Base-by-base conservation (phyloP, 1,140 invertebrate species). In the Drosophila biarmipes region DNA sequence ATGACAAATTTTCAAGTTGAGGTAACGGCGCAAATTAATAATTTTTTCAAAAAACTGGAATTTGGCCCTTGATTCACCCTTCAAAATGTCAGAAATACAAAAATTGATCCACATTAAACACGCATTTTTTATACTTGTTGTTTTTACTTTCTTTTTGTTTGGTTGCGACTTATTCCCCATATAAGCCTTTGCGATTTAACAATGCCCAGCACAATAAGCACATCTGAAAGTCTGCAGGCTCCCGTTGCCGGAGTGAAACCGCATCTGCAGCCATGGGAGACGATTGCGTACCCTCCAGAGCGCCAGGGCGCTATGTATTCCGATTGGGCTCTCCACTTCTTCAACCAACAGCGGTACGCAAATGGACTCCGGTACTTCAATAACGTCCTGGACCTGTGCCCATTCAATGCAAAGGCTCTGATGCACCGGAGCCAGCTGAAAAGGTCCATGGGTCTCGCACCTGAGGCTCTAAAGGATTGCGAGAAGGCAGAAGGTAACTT, bases 311-410 rank as follows among this genome's bases (percentile, higher is more conserved):
- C 19, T 10, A 72, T 91, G 27, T 86, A 86, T 24, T 69, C 59
- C 7, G 84, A 90, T 51, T 91, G 84, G 84, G 80, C 64, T 0
- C 14, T 49, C 4, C 67, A 73, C 27, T 69, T 76, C 12, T 59
- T 51, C 0, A 54, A 45, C 4, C 57, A 78, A 8, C 64, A 64
- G 21, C 58, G 68, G 2, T 48, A 61, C 10, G 12, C 45, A 0
- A 37, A 61, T 2, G 71, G 74, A 6, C 57, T 54, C 7, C 40
- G 49, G 12, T 91, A 77, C 15, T 57, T 78, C 6, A 51, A 85
- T 38, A 76, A 63, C 21, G 68, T 84, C 0, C 11, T 90, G 42
- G 49, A 69, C 0, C n/a, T 91, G 0, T 11, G 61, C 7, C 43
- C 58, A 0, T 34, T 72, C 40, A 48, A 75, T 19, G n/a, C 51